These are phyloP conservation scores for Callospermophilus lateralis DNA, from an alignment of 2,113 vertebrate species.

Conservation along the genomic window DNA sequence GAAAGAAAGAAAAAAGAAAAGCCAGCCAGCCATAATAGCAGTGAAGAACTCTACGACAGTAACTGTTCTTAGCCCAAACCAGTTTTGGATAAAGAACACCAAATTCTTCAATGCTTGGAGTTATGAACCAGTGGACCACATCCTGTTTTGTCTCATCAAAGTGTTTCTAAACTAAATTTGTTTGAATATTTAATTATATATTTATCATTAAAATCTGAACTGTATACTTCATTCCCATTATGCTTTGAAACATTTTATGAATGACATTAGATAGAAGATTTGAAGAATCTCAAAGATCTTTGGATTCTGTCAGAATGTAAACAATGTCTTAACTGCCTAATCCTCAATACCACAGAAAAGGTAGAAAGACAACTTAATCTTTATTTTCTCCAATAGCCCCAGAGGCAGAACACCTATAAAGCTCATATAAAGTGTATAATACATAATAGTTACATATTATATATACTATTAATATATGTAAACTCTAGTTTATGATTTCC, in stretches of 20 bases:
- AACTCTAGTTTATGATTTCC: too few relatives aligned
- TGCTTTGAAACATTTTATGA: background rate
- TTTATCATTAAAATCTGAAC: slow-evolving; percentile 17
- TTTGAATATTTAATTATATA: slow-evolving; percentile 18
- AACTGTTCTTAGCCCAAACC: background rate
- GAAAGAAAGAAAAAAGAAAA: background rate
- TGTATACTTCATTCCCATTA: slow-evolving; percentile 17
- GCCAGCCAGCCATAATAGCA: background rate
- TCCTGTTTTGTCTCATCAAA: background rate
- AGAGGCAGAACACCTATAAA: too few relatives aligned
- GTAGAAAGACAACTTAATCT: slow-evolving; percentile 21
- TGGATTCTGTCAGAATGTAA: background rate
- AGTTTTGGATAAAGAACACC: background rate
- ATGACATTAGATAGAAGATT: background rate
- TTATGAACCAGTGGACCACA: background rate
- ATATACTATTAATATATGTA: too few relatives aligned
- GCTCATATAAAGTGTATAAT: too few relatives aligned
- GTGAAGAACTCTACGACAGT: background rate
- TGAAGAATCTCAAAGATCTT: slow-evolving; percentile 30
- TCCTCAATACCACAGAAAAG: background rate
- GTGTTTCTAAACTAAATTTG: background rate
- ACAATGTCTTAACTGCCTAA: background rate
- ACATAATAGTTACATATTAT: too few relatives aligned
- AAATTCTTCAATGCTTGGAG: background rate
- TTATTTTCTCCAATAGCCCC: too few relatives aligned